Evolutionary conservation across 2,888 invertebrate species (phyloP).

Genomic region (Mayetiola destructor): DNA sequence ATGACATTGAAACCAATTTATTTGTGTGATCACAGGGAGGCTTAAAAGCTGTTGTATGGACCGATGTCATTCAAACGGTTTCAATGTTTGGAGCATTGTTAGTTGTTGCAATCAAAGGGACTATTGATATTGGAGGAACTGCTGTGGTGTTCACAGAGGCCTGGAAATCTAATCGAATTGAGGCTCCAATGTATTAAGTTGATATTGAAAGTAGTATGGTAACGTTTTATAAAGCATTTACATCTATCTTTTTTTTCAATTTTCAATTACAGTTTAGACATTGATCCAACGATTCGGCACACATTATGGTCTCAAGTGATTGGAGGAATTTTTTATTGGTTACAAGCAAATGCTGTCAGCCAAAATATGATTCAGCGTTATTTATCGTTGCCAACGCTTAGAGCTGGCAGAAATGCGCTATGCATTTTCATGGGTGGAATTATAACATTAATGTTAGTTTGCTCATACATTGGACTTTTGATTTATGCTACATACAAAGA

Average conservation of each 20-base stretch:
- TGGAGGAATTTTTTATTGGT: slow-evolving; percentile 65
- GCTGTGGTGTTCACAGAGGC: slow-evolving; percentile 50
- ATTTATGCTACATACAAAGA: slow-evolving; percentile 48
- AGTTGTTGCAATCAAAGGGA: slow-evolving; percentile 59
- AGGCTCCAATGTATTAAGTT: slow-evolving; percentile 48
- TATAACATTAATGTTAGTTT: slow-evolving; percentile 37
- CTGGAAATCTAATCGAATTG: slow-evolving; percentile 53
- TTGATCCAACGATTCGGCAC: slow-evolving; percentile 63
- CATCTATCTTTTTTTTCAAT: background rate
- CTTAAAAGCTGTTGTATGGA: slow-evolving; percentile 34
- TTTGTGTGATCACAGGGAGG: background rate
- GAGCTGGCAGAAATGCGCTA: slow-evolving; percentile 42
- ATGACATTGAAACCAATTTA: background rate
- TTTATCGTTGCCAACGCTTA: slow-evolving; percentile 55
- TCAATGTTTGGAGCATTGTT: slow-evolving; percentile 64
- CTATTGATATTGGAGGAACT: slow-evolving; percentile 55
- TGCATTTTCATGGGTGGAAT: slow-evolving; percentile 43
- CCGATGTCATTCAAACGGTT: slow-evolving; percentile 64
- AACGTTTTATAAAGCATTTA: background rate
- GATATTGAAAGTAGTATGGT: background rate
- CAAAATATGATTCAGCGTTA: slow-evolving; percentile 83
- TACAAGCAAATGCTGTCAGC: slow-evolving; percentile 65
- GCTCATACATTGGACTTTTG: slow-evolving; percentile 45
- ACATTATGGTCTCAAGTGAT: slow-evolving; percentile 66
- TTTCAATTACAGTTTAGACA: slow-evolving; percentile 47